A percentile compares a stretch with the other conserved stretches of the same genome.
These are phyloP conservation scores for Subacronicta megacephala DNA, from an alignment of 2,888 invertebrate genomes.

Conservation along the genomic window DNA sequence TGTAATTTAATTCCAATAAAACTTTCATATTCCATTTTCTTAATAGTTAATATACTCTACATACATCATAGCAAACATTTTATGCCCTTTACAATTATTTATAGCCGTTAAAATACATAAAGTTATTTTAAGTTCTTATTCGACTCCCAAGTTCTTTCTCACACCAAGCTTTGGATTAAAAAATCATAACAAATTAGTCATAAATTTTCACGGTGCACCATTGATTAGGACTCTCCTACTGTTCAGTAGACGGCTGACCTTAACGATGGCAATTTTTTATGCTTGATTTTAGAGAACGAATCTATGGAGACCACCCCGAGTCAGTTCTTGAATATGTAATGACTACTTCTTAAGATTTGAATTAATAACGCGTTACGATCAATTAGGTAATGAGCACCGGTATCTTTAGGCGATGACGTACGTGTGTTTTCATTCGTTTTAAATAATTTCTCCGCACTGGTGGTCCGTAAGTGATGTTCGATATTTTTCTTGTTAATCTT, in stretches of 20 bases:
- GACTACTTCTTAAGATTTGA: constrained; percentile 69
- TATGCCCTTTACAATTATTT: background rate
- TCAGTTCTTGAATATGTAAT: constrained; percentile 45
- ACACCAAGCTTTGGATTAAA: constrained; percentile 25
- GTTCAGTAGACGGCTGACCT: constrained; percentile 69
- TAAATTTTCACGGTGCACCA: constrained; percentile 81
- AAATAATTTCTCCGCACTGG: constrained; percentile 61
- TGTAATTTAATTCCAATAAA: background rate
- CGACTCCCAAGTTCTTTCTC: constrained; percentile 26
- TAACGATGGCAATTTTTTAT: constrained; percentile 76
- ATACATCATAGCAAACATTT: background rate
- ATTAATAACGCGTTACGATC: constrained; percentile 78
- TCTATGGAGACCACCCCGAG: constrained; percentile 77
- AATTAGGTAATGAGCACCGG: constrained; percentile 72
- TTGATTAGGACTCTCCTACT: constrained; percentile 73
- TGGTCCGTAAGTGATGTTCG: constrained; percentile 62
- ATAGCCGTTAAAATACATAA: background rate
- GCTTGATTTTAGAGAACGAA: constrained; percentile 69
- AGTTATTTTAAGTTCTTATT: constrained; percentile 1
- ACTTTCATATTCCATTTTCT: too few species aligned
- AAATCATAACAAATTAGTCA: constrained; percentile 63
- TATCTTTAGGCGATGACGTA: constrained; percentile 64
- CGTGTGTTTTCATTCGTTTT: constrained; percentile 58
- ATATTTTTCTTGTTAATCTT: constrained; percentile 50
- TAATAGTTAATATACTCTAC: too few species aligned